Evolutionary conservation across 2,888 invertebrate species (phyloP), one percentile per base, ranked within the genome.

Genomic region (Patella ulyssiponensis): DNA sequence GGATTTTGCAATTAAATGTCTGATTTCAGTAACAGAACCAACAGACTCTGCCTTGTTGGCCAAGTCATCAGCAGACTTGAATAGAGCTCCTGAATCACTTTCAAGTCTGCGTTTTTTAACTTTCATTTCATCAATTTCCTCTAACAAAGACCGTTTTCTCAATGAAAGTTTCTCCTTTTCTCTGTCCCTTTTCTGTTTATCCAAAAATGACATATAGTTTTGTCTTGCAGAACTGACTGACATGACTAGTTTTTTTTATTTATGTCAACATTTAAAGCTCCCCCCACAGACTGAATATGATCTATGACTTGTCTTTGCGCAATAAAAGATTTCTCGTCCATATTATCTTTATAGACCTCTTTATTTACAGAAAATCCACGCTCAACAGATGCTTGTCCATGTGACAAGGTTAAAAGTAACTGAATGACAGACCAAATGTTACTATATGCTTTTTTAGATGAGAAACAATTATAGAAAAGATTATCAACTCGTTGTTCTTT

Each of bases 351-450:
- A 72, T 71, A 75, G 11, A 83, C 76, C 74, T 83, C 80, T 69
- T 80, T 83, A 74, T 85, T 85, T 17, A 86, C 74, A n/a, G 83
- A 86, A 76, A 86, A 86, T 17, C 85, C 84, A 20, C 80, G 69
- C 75, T 86, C 86, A 17, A 84, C 84, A 53, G 75, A 71, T 15
- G 86, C 86, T 74, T 86, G 84, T 71, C 85, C 83, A 80, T 86
- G 84, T 64, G 83, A 86, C 12, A 86, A 73, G 9, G 85, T 44
- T 51, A 86, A 74, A 14, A 80, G 53, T 15, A 70, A 17, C 7
- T 53, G 33, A 11, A 80, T 64, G 12, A 77, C 73, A 58, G 11
- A 14, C 79, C 77, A 79, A 2, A 79, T 20, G 64, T 79, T 73
- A 27, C 17, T 52, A 23, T 70, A 74, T 17, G 5, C n/a, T 15